Base-by-base conservation (phyloP, 2,113 vertebrate genomes). In the Elanus axillaris region DNA sequence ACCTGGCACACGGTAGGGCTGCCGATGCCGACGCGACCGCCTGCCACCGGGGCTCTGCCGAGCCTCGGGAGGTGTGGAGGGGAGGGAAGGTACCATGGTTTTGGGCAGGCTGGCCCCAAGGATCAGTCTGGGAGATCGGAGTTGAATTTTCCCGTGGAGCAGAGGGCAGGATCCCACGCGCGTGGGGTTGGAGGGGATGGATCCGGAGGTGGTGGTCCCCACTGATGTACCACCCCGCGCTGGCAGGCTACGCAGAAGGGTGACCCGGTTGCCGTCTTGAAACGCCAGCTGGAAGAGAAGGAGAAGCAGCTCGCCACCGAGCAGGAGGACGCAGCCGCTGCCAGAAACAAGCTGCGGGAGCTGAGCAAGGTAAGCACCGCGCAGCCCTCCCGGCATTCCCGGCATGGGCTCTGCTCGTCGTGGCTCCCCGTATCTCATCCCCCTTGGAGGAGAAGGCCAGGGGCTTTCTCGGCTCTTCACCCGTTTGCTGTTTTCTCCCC, bases 271-370 rank as follows among this genome's bases (percentile, higher is more conserved):
- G 97, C 98, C 4, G 93, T 98, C 75, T 97, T 99, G 95, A 99
- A 99, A 93, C 99, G 99, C 53, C 99, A 99, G 84, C 97, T 99
- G 96, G 99, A 99, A 52, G 99, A 99, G 87, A 99, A 98, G 86
- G 99, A 99, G 86, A 99, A 99, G 92, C 98, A 99, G 90, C 98
- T 99, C 84, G 81, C 97, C 4, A 81, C 98, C 0, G 99, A 99
- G 91, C 99, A 99, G 93, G 99, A 99, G 82, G 99, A 99, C 0
- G 91, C 97, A 0, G 96, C 98, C 14, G 98, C 97, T 9, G 98
- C 98, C 83, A 99, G 97, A 97, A 99, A 98, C 96, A 99, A 98
- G 63, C 97, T 99, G 60, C 97, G 99, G 86, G 99, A 99, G 50
- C 97, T 99, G 69, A 98, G 97, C 73, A 99, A 99, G 99, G 99